Evolutionary conservation across 2,113 vertebrate genomes (phyloP).

Genomic region (Thinocorus orbignyianus): DNA sequence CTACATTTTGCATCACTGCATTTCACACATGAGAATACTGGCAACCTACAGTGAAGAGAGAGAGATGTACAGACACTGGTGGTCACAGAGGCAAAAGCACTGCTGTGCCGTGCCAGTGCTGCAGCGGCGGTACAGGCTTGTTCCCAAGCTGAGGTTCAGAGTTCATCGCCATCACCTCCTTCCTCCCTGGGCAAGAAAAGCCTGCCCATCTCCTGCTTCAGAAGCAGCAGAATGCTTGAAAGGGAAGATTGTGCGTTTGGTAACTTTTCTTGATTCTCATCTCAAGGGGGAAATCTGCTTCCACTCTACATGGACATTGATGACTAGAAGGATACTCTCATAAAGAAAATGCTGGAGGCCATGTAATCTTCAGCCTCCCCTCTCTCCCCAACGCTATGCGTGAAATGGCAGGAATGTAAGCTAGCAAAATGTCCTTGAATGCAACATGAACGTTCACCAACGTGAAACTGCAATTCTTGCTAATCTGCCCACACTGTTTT

Average conservation of each 20-base stretch:
- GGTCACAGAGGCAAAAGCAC: rapidly evolving
- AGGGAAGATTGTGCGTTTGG: neutral
- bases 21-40: neutral
- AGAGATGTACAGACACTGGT: rapidly evolving
- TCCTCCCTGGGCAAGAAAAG: neutral
- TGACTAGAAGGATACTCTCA: neutral
- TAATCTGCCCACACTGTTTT: neutral
- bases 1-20: neutral
- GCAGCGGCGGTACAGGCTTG: neutral
- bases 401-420: neutral
- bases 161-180: neutral
- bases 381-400: neutral
- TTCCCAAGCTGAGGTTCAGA: neutral
- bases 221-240: neutral
- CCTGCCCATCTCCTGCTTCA: neutral
- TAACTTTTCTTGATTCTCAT: neutral
- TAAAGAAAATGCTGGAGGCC: conserved; percentile 3
- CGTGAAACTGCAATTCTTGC: neutral
- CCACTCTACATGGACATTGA: neutral
- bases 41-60: neutral
- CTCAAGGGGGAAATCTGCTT: neutral
- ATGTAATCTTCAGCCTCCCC: neutral
- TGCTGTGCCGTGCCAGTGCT: neutral
- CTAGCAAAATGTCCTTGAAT: neutral
- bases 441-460: neutral